Percentiles rank a stretch among this genome's conserved stretches.
phyloP scores from a whole-genome alignment of 2,113 vertebrate species.

The Chlorodrepanis virens region DNA sequence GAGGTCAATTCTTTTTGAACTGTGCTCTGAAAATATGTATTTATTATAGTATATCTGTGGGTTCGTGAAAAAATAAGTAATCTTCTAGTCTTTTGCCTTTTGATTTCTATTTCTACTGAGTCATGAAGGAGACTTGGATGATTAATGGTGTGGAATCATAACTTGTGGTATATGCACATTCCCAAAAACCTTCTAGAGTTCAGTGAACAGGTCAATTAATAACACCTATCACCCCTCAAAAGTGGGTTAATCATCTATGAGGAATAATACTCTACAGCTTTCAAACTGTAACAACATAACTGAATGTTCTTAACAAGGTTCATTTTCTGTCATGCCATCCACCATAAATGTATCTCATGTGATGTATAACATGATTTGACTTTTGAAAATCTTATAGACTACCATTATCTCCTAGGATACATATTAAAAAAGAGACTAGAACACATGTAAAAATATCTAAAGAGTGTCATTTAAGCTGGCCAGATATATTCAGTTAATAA shows the following conservation, averaged over 20 bases:
- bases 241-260: slow-evolving; percentile 17
- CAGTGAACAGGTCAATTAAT: slow-evolving; percentile 42
- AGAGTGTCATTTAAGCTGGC: neutral
- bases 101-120: slow-evolving; percentile 2
- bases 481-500: slow-evolving; percentile 7
- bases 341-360: neutral
- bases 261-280: neutral
- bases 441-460: slow-evolving; percentile 9
- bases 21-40: neutral
- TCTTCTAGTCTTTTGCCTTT: neutral
- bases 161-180: neutral
- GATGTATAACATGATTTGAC: neutral
- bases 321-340: neutral
- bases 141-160: neutral
- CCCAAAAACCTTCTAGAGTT: slow-evolving; percentile 20
- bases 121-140: neutral
- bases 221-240: slow-evolving; percentile 17
- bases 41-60: neutral
- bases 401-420: neutral
- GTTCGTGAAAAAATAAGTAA: neutral
- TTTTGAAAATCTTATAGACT: slow-evolving; percentile 16
- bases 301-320: neutral
- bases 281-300: neutral
- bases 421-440: neutral
- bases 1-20: neutral